These are phyloP conservation scores for Hippocampus comes DNA, from an alignment of 2,113 vertebrate species.

Conservation along the genomic window DNA sequence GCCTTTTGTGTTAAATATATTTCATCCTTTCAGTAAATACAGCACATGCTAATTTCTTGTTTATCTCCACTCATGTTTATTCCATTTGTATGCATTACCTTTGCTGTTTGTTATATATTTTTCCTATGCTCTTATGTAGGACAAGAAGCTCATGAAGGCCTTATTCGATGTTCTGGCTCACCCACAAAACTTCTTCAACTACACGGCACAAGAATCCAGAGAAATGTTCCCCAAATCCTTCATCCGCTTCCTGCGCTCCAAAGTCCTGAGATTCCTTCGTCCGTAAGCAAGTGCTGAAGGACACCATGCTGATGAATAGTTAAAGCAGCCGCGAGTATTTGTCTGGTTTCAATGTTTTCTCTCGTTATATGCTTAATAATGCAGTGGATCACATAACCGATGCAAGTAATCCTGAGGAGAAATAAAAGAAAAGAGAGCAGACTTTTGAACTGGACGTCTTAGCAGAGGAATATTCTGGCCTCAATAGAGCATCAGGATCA, in stretches of 20 bases:
- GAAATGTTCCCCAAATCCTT: conserved; percentile 99
- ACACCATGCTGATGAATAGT: conserved; percentile 6
- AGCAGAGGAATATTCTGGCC: conserved; percentile 3
- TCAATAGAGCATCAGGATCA: conserved; percentile 12
- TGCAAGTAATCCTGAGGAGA: conserved; percentile 23
- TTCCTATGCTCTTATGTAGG: conserved; percentile 75
- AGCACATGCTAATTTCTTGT: background rate
- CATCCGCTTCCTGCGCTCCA: conserved; percentile 91
- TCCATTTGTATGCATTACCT: background rate
- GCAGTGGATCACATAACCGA: conserved; percentile 13
- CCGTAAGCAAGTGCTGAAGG: conserved; percentile 73
- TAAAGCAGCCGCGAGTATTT: conserved; percentile 18
- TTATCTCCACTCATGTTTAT: background rate
- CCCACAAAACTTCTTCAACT: conserved; percentile 98
- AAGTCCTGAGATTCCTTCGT: conserved; percentile 94
- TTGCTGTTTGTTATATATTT: conserved; percentile 26
- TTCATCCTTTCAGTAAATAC: background rate
- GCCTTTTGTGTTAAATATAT: background rate
- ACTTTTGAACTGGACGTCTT: conserved; percentile 26
- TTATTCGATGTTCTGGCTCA: conserved; percentile 96
- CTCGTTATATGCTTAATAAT: conserved; percentile 26
- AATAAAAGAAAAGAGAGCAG: conserved; percentile 11
- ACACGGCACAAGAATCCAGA: conserved; percentile 96
- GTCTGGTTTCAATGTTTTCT: conserved; percentile 27
- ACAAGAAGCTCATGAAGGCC: conserved; percentile 98